These are phyloP conservation scores for Oceanodroma leucorhoa DNA, from an alignment of 2,797 vertebrate species.

Conservation along the genomic window DNA sequence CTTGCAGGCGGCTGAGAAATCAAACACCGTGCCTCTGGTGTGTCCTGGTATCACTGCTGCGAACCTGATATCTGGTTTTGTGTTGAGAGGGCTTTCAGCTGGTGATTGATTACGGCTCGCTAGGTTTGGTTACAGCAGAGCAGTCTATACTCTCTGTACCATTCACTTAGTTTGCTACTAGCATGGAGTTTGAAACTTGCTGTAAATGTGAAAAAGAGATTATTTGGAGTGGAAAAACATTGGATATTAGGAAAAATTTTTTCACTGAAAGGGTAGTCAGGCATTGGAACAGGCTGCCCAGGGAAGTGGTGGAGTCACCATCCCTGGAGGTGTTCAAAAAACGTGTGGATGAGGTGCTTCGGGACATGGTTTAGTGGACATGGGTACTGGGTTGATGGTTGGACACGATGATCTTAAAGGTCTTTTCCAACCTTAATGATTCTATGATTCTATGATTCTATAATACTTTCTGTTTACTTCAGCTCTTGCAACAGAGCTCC, in stretches of 20 bases:
- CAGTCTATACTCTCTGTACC: neutral
- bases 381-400: too few relatives aligned
- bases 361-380: too few relatives aligned
- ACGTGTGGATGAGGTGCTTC: too few relatives aligned
- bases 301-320: too few relatives aligned
- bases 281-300: too few relatives aligned
- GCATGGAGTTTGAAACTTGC: neutral
- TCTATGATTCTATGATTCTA: too few relatives aligned
- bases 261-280: too few relatives aligned
- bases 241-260: too few relatives aligned
- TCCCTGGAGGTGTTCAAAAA: too few relatives aligned
- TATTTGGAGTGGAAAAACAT: neutral
- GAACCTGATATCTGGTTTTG: neutral
- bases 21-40: fast-evolving
- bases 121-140: neutral
- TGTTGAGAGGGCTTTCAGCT: neutral
- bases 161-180: neutral
- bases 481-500: neutral
- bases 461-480: neutral
- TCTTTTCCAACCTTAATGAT: too few relatives aligned
- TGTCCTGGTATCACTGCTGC: neutral
- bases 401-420: too few relatives aligned
- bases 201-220: neutral
- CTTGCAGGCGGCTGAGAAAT: neutral
- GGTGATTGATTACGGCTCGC: fast-evolving